Evolutionary conservation across 1,140 invertebrate genomes (phyloP).

Genomic region (Caenorhabditis latens): DNA sequence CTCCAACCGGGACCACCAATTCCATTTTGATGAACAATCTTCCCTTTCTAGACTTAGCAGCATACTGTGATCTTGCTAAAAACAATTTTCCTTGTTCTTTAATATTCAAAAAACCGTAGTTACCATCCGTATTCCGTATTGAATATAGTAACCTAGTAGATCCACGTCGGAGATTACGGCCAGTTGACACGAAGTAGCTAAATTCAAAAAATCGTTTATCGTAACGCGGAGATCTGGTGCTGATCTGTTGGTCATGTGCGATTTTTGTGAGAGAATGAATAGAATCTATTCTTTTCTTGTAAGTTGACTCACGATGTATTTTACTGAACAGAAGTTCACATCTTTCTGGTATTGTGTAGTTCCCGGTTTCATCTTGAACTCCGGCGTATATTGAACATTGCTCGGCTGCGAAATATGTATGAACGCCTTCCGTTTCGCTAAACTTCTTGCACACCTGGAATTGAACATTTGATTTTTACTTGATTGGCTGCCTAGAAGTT

Average conservation of each 20-base stretch:
- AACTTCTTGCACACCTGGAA: conserved; percentile 26
- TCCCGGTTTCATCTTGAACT: not conserved
- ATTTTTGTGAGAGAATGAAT: not conserved
- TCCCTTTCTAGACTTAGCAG: conserved; percentile 9
- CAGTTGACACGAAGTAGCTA: conserved; percentile 28
- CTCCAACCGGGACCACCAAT: conserved; percentile 23
- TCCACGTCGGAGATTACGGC: conserved; percentile 11
- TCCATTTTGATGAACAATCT: conserved; percentile 4
- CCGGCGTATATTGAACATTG: not conserved
- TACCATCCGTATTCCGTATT: conserved; percentile 30
- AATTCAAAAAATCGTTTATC: not conserved
- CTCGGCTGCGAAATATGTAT: not conserved
- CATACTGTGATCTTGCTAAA: conserved; percentile 37
- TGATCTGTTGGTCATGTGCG: not conserved
- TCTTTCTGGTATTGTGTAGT: conserved; percentile 33
- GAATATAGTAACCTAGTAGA: conserved; percentile 31
- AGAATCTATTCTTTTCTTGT: not conserved
- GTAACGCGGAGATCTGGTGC: not conserved
- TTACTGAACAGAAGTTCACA: conserved; percentile 30
- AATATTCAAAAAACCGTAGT: not conserved
- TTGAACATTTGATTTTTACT: not conserved
- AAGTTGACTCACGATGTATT: conserved; percentile 13
- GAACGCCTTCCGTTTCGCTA: not conserved
- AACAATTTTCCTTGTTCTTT: not conserved
- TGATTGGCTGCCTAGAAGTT: not conserved